Percentiles rank a stretch among this genome's conserved stretches.
Evolutionary conservation across 1,140 invertebrate species (phyloP).

Genomic region (Latrodectus geometricus): DNA sequence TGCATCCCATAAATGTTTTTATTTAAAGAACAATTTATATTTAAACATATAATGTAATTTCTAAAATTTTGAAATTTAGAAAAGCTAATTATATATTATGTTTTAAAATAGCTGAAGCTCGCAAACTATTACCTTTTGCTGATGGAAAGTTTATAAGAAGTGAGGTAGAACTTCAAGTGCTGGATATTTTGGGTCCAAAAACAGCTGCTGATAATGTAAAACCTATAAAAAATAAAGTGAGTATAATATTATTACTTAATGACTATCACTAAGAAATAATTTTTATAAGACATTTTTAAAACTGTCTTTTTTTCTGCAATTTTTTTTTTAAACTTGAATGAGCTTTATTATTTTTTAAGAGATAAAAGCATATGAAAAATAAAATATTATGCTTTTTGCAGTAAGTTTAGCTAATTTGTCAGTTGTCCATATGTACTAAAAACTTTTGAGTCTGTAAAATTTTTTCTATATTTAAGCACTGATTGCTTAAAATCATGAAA

Average conservation of each 20-base stretch:
- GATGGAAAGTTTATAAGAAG: conserved; percentile 94
- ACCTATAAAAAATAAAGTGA: conserved; percentile 66
- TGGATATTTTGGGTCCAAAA: conserved; percentile 91
- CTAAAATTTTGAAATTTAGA: background rate
- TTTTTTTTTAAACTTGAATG: background rate
- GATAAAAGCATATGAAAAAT: too few relatives aligned
- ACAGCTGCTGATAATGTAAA: conserved; percentile 87
- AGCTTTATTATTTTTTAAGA: background rate
- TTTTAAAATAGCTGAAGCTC: conserved; percentile 73
- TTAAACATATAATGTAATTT: too few relatives aligned
- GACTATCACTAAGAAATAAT: conserved; percentile 1
- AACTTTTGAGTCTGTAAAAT: too few relatives aligned
- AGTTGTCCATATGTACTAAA: too few relatives aligned
- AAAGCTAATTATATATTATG: background rate
- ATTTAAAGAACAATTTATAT: background rate
- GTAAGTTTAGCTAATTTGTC: too few relatives aligned
- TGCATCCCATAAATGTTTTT: background rate
- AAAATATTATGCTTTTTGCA: too few relatives aligned
- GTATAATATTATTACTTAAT: conserved; percentile 20
- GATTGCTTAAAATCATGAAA: too few relatives aligned
- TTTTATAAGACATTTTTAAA: background rate
- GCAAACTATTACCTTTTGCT: conserved; percentile 85
- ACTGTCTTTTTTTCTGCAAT: background rate
- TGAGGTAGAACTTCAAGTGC: conserved; percentile 89
- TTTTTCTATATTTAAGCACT: too few relatives aligned